Base-by-base conservation (phyloP, 2,888 invertebrate species). In the Caenorhabditis macrosperma region DNA sequence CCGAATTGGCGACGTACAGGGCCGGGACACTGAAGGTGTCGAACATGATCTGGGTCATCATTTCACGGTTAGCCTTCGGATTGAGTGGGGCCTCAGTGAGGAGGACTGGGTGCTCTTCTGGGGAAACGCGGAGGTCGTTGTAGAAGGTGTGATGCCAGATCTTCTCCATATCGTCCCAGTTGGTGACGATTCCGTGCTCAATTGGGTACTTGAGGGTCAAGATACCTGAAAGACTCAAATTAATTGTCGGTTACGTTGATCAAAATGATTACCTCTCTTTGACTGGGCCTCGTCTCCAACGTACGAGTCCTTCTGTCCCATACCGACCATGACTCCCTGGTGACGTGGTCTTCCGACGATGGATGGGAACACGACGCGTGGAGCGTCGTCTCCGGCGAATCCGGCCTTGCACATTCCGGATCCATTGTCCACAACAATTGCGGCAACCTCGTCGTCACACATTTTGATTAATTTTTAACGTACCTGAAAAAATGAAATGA, bases 141-240 rank as follows among this genome's bases (percentile, higher is more conserved):
- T 96, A 96, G 94, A 96, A 96, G 91, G 96, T 96, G 93, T 96
- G 96, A 92, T 96, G 96, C 96, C 96, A 97, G 93, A 97, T 96
- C 93, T 96, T 96, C 93, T 96, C 96, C 96, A 97, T 96, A 91
- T 96, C 96, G 91, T 96, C 96, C 96, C 96, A 96, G 94, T 96
- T 96, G 92, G 96, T 96, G 91, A 96, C 95, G 92, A 96, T 96
- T 90, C 96, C 96, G 93, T 96, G 96, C 92, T 96, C 96, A 92
- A 96, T 95, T 91, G 96, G 96, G 93, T 96, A 96, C 92, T 96
- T 96, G 91, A 96, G 93, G 84, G 95, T 96, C 89, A 96, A 94
- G 93, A 96, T 95, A 82, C 82, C 81, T 81, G 54, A 35, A 79
- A 93, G 17, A 5, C 17, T 3, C 5, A 10, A 6, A 17, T 54